These are phyloP conservation scores for Rhineura floridana DNA, from an alignment of 2,113 vertebrate genomes.

Conservation along the genomic window DNA sequence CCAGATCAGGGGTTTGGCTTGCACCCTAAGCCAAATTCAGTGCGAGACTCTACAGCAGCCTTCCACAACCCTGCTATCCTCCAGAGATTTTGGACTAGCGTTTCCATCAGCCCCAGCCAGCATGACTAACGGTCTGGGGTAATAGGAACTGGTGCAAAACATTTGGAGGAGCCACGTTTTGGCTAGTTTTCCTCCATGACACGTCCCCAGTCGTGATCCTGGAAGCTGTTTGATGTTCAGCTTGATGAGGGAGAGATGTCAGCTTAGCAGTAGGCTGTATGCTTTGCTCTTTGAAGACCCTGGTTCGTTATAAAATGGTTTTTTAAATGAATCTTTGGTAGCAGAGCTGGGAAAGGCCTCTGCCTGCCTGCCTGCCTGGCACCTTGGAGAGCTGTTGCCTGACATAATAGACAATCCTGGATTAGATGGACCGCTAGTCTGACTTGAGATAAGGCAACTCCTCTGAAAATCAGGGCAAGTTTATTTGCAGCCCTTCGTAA, in stretches of 20 bases:
- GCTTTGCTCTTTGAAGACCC: background rate
- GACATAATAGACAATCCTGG: background rate
- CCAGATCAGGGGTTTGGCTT: no score
- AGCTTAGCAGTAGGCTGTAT: background rate
- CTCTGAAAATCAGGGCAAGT: background rate
- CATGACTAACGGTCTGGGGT: no score
- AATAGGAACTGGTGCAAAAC: no score
- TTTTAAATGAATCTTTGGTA: background rate
- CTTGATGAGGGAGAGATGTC: background rate
- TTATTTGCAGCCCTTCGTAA: no score
- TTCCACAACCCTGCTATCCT: no score
- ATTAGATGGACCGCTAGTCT: background rate
- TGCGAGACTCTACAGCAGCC: background rate
- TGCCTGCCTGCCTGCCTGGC: background rate
- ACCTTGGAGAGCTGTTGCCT: background rate
- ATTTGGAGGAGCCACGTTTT: background rate
- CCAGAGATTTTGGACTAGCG: no score
- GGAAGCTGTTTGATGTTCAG: background rate
- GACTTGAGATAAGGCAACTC: background rate
- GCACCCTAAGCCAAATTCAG: background rate
- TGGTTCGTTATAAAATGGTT: no score
- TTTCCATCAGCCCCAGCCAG: no score
- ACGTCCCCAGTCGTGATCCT: background rate
- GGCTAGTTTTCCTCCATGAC: background rate
- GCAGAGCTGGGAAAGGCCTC: background rate